A percentile compares a stretch with the other conserved stretches of the same genome.
Conservation (phyloP, 2,113 vertebrate genomes). For the Colius striatus region DNA sequence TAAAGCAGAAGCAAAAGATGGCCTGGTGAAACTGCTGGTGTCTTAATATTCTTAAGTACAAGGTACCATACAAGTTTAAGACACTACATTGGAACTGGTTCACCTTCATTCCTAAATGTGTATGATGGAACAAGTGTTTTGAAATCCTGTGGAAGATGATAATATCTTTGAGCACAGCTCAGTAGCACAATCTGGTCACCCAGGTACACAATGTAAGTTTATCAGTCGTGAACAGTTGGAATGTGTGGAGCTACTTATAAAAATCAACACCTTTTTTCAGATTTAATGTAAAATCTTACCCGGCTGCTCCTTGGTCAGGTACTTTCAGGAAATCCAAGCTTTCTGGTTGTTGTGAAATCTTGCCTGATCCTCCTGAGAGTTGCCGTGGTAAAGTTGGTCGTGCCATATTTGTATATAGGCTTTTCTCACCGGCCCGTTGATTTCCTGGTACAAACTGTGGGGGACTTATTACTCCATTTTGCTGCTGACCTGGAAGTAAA, state of each 20-base stretch:
- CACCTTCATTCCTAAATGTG: background rate
- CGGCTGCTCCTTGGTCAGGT: slow-evolving; percentile 94
- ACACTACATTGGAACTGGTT: background rate
- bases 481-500: slow-evolving; percentile 81
- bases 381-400: slow-evolving; percentile 85
- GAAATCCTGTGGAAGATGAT: background rate
- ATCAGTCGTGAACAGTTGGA: background rate
- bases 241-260: background rate
- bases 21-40: background rate
- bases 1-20: background rate
- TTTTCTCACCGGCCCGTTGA: slow-evolving; percentile 74
- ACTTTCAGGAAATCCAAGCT: slow-evolving; percentile 93
- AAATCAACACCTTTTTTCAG: background rate
- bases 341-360: slow-evolving; percentile 77
- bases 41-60: background rate
- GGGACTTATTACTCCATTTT: slow-evolving; percentile 87
- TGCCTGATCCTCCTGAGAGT: slow-evolving; percentile 75
- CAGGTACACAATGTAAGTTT: background rate
- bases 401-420: slow-evolving; percentile 67
- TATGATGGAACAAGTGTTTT: background rate
- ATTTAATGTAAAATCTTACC: slow-evolving; percentile 83
- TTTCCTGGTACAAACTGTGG: slow-evolving; percentile 62
- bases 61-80: background rate
- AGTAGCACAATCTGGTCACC: background rate
- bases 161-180: background rate